A percentile compares a stretch with the other conserved stretches of the same genome.
Evolutionary conservation across 2,113 vertebrate genomes (phyloP).

Genomic region (Rynchops niger): DNA sequence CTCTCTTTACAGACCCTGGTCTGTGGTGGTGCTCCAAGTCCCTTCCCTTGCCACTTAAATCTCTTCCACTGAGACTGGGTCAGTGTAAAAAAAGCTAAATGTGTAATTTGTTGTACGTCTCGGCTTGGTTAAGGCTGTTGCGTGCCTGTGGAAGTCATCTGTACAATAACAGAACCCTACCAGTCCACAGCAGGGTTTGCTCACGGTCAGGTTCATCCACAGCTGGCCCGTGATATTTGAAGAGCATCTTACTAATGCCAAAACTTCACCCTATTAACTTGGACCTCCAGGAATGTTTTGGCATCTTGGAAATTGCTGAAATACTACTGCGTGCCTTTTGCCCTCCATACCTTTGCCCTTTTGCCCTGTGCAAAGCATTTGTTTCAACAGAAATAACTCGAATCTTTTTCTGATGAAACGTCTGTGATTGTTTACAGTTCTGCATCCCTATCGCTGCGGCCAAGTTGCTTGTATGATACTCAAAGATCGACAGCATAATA

Average conservation of each 20-base stretch:
- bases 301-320: background rate
- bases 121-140: background rate
- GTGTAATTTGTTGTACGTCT: background rate
- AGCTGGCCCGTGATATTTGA: background rate
- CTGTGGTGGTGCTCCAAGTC: background rate
- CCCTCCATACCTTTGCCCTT: background rate
- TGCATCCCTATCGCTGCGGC: accelerated
- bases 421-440: background rate
- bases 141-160: background rate
- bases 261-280: background rate
- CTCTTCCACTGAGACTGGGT: background rate
- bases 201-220: background rate
- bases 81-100: background rate
- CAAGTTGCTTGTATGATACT: background rate
- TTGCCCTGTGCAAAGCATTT: background rate
- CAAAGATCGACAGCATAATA: background rate
- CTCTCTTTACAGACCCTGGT: slow-evolving; percentile 27
- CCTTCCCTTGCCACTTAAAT: background rate
- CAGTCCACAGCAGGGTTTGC: background rate
- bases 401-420: background rate
- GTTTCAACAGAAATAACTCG: background rate
- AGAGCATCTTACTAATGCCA: background rate
- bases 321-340: background rate
- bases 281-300: background rate
- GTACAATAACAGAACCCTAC: background rate